A percentile compares a stretch with the other conserved stretches of the same genome.
phyloP scores from a whole-genome alignment of 1,140 invertebrate genomes.

The Drosophila busckii region DNA sequence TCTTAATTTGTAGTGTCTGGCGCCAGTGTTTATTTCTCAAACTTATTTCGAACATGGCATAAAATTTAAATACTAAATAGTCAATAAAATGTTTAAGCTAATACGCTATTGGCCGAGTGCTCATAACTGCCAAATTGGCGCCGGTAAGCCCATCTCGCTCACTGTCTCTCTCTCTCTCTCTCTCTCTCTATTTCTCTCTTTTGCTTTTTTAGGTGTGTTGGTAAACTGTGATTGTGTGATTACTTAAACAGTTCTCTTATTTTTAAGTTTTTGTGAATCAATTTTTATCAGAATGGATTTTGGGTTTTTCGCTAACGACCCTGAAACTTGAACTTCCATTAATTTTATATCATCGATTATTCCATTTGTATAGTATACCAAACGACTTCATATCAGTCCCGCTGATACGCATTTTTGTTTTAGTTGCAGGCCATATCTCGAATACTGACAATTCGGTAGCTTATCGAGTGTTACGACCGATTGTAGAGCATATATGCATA shows the following conservation, averaged over 20 bases:
- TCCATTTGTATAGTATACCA: slow-evolving; percentile 20
- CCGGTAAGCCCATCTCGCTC: slow-evolving; percentile 2
- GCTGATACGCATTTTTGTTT: slow-evolving; percentile 30
- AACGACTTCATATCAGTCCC: slow-evolving; percentile 18
- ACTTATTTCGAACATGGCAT: slow-evolving; percentile 27
- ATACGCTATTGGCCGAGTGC: slow-evolving; percentile 22
- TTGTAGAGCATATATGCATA: too few species aligned
- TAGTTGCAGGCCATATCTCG: slow-evolving; percentile 17
- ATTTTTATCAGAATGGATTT: slow-evolving; percentile 15
- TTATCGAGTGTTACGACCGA: slow-evolving; percentile 16
- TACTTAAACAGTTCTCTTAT: slow-evolving; percentile 40
- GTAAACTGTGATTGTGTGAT: slow-evolving; percentile 25
- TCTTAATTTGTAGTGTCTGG: slow-evolving; percentile 70
- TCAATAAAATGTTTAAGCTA: slow-evolving; percentile 41
- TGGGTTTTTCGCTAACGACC: slow-evolving; percentile 6
- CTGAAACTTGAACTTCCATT: slow-evolving; percentile 1
- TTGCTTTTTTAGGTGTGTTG: not conserved
- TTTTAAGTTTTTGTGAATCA: slow-evolving; percentile 28
- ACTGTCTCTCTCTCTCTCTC: not conserved
- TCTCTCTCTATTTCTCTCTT: slow-evolving; percentile 2
- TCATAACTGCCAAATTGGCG: slow-evolving; percentile 31
- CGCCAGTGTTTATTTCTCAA: slow-evolving; percentile 35
- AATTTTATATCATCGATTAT: slow-evolving; percentile 43
- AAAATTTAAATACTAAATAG: slow-evolving; percentile 56
- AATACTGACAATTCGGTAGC: slow-evolving; percentile 31